Percentiles rank a stretch among this genome's conserved stretches.
These are phyloP conservation scores for Sycophaga agraensis DNA, from an alignment of 1,140 invertebrate genomes.

Conservation along the genomic window DNA sequence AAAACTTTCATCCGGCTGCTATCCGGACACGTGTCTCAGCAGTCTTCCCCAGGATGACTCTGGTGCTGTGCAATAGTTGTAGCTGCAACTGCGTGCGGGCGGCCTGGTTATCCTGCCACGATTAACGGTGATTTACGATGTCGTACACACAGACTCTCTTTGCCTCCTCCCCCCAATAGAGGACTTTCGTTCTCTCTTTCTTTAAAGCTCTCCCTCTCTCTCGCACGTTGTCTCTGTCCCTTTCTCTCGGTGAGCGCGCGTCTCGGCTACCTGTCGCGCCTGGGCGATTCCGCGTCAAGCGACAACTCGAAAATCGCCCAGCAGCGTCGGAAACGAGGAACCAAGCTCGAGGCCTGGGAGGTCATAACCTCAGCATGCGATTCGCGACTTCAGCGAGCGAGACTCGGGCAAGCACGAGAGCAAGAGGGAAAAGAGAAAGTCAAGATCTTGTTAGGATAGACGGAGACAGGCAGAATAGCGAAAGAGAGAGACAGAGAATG, in stretches of 20 bases:
- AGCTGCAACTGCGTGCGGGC: background rate
- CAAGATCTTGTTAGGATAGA: slow-evolving; percentile 7
- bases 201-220: background rate
- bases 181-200: background rate
- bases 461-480: background rate
- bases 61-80: background rate
- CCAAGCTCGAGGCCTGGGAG: background rate
- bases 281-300: background rate
- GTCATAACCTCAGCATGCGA: slow-evolving; percentile 11
- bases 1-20: background rate
- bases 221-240: background rate
- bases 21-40: slow-evolving; percentile 1
- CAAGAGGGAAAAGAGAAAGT: slow-evolving; percentile 23
- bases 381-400: slow-evolving; percentile 1
- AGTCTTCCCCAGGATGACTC: background rate
- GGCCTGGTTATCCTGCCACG: slow-evolving; percentile 15
- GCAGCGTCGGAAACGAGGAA: background rate
- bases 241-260: background rate
- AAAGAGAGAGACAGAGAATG: background rate
- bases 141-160: background rate
- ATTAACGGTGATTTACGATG: slow-evolving; percentile 21
- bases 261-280: background rate
- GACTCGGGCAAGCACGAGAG: background rate
- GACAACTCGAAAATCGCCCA: background rate
- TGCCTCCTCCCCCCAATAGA: background rate